Conservation (phyloP, 1,140 invertebrate genomes). For the Camponotus vicinus region DNA sequence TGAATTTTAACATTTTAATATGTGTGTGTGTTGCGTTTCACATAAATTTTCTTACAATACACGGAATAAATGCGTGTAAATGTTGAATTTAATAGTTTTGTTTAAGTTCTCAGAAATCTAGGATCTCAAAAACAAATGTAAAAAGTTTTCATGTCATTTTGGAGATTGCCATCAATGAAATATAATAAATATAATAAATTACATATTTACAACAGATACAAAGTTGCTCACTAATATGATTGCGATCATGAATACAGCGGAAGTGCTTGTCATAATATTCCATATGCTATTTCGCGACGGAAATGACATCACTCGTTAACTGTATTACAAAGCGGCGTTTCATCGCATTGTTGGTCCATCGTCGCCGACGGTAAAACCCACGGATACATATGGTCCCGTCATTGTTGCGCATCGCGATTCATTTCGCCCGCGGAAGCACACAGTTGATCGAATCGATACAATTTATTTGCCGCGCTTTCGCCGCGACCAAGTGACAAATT, state of each 20-base stretch:
- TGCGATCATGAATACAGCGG: background rate
- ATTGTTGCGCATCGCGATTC: constrained; percentile 46
- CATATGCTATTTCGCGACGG: constrained; percentile 30
- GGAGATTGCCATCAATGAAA: background rate
- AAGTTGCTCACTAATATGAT: constrained; percentile 45
- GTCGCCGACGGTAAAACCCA: constrained; percentile 43
- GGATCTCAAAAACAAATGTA: background rate
- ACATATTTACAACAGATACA: background rate
- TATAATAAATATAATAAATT: constrained; percentile 27
- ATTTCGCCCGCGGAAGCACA: constrained; percentile 44
- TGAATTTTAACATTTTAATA: constrained; percentile 5
- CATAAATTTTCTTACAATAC: background rate
- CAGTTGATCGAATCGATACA: constrained; percentile 60
- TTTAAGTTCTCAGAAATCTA: background rate
- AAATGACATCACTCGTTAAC: constrained; percentile 61
- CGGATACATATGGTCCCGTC: constrained; percentile 50
- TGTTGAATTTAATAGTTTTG: background rate
- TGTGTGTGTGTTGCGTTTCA: background rate
- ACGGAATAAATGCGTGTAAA: background rate
- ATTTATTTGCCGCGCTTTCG: constrained; percentile 55
- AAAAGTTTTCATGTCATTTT: background rate
- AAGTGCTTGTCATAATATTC: constrained; percentile 34
- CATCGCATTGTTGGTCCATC: constrained; percentile 41
- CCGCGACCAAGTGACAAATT: constrained; percentile 52
- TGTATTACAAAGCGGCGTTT: constrained; percentile 53